Conservation (phyloP, 2,888 invertebrate genomes). For the Muscina levida region DNA sequence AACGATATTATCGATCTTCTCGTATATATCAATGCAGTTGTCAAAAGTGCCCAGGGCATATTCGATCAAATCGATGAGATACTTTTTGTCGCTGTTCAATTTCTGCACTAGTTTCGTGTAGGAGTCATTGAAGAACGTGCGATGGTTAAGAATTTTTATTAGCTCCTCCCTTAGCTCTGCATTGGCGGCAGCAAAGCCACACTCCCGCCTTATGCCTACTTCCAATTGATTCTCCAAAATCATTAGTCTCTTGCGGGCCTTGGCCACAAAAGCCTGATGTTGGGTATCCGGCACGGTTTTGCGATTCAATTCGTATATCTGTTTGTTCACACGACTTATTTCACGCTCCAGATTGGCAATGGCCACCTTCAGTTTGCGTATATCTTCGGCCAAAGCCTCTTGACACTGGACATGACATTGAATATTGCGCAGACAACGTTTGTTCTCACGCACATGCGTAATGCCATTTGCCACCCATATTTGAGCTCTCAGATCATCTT, state of each 20-base stretch:
- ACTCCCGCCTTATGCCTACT: conserved; percentile 76
- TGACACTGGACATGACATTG: conserved; percentile 76
- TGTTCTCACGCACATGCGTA: conserved; percentile 71
- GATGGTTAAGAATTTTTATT: conserved; percentile 73
- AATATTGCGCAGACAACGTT: conserved; percentile 71
- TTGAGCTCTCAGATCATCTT: conserved; percentile 74
- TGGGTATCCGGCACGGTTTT: conserved; percentile 77
- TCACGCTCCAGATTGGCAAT: conserved; percentile 75
- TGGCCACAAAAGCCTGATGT: conserved; percentile 73
- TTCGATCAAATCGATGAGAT: conserved; percentile 77
- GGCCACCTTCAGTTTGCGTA: conserved; percentile 73
- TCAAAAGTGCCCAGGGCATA: conserved; percentile 77
- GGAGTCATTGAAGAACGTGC: conserved; percentile 75
- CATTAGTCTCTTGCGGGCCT: conserved; percentile 72
- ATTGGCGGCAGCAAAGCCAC: conserved; percentile 75
- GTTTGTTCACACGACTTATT: conserved; percentile 73
- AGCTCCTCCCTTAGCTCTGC: conserved; percentile 74
- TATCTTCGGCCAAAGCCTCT: conserved; percentile 73
- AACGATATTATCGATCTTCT: conserved; percentile 75
- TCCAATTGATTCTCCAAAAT: conserved; percentile 77
- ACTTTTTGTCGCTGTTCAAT: conserved; percentile 77
- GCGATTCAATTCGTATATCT: conserved; percentile 76
- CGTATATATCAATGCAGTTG: conserved; percentile 76
- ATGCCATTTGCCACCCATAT: conserved; percentile 77
- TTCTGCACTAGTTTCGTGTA: conserved; percentile 77